These are phyloP conservation scores for Cremastobaeus sp. DNA, from an alignment of 2,888 invertebrate species.

Conservation along the genomic window DNA sequence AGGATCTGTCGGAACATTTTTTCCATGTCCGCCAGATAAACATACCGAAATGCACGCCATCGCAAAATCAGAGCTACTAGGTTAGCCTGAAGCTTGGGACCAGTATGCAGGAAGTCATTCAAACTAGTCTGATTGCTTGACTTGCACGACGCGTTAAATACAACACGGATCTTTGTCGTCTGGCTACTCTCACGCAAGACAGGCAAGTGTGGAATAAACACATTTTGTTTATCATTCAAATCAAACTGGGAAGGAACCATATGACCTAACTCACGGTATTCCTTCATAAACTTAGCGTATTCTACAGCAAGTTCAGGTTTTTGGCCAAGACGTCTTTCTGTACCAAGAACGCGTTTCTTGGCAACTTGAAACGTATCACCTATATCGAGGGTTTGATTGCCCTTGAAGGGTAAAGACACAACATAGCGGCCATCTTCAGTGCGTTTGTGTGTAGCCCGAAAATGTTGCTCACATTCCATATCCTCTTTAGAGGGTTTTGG, in stretches of 20 bases:
- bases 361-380: neutral
- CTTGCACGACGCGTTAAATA: constrained; percentile 1
- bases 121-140: neutral
- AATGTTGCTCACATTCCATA: neutral
- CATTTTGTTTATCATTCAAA: too few relatives aligned
- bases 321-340: too few relatives aligned
- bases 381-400: neutral
- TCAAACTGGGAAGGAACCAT: too few relatives aligned
- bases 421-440: neutral
- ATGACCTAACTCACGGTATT: too few relatives aligned
- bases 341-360: too few relatives aligned
- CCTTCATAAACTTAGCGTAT: too few relatives aligned
- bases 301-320: too few relatives aligned
- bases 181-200: neutral
- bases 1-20: constrained; percentile 12
- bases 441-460: neutral
- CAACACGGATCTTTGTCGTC: neutral
- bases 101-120: constrained; percentile 1
- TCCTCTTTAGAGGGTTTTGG: neutral
- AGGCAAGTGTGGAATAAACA: constrained; percentile 17
- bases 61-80: neutral
- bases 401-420: neutral
- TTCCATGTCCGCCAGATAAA: constrained; percentile 1
- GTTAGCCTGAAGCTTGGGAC: constrained; percentile 2
- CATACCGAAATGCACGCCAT: constrained; percentile 1